Conservation (phyloP, 1,140 invertebrate species). For the Listronotus bonariensis region DNA sequence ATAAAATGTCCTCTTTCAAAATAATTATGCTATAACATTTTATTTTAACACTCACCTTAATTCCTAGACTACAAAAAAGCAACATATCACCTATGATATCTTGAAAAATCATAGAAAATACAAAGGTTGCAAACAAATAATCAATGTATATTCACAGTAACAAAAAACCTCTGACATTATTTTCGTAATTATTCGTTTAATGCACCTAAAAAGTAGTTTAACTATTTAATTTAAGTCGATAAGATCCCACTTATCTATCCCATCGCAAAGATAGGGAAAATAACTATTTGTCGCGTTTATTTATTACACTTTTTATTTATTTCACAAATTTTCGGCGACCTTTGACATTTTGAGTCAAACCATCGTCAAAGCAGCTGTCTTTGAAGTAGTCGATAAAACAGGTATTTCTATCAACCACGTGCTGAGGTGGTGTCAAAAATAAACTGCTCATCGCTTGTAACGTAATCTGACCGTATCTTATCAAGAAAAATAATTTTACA, state of each 20-base stretch:
- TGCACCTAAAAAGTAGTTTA: not conserved
- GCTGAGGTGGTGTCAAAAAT: no score
- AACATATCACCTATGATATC: no score
- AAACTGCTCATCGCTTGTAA: no score
- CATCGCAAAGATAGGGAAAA: not conserved
- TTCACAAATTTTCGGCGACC: conserved; percentile 4
- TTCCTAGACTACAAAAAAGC: no score
- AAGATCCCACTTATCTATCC: not conserved
- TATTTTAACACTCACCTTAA: no score
- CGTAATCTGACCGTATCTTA: no score
- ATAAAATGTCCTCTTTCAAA: no score
- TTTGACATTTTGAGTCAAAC: conserved; percentile 1
- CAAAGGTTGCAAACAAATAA: no score
- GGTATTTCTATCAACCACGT: not conserved
- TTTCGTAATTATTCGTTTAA: not conserved
- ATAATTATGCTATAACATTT: no score
- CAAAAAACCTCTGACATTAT: not conserved
- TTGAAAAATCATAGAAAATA: no score
- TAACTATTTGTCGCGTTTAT: not conserved
- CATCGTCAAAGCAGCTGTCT: conserved; percentile 1
- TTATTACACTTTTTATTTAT: not conserved
- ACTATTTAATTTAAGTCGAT: not conserved
- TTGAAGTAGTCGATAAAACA: conserved; percentile 4
- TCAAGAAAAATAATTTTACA: no score
- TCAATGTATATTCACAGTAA: not conserved